These are phyloP conservation scores for Pachyseris speciosa DNA, from an alignment of 64 coral and sea anemone species.

Conservation along the genomic window DNA sequence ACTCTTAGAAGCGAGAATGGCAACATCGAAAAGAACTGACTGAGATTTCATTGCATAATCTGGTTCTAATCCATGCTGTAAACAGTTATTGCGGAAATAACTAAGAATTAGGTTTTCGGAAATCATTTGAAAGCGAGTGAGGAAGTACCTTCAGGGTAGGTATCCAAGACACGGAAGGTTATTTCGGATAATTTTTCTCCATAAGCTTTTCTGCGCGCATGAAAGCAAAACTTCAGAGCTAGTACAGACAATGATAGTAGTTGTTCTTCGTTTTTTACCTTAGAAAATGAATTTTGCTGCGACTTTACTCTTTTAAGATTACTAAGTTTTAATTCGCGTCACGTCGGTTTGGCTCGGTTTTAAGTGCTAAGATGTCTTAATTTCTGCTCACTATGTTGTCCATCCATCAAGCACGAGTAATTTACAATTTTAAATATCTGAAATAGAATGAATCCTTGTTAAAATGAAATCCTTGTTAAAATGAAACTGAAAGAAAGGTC, in stretches of 20 bases:
- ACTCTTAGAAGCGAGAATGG: slow-evolving; percentile 20
- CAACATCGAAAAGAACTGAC: neutral
- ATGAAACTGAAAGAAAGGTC: too few relatives aligned
- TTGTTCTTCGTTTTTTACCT: neutral
- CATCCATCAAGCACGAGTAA: neutral
- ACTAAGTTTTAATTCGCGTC: neutral
- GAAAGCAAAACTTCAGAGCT: neutral
- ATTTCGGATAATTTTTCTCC: neutral
- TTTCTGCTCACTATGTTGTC: neutral
- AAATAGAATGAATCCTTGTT: neutral
- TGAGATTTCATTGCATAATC: neutral
- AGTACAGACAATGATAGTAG: neutral
- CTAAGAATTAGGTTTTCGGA: neutral
- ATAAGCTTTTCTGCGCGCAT: too few relatives aligned
- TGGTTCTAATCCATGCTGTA: neutral
- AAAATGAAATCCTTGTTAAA: neutral
- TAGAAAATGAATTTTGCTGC: neutral
- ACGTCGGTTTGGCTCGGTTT: neutral
- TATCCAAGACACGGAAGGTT: slow-evolving; percentile 4
- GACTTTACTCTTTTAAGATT: neutral
- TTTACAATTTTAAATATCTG: neutral
- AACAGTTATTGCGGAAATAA: neutral
- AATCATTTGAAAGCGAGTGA: neutral
- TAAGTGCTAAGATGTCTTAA: neutral
- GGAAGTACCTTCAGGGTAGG: neutral